A percentile compares a stretch with the other conserved stretches of the same genome.
phyloP scores from a whole-genome alignment of 2,888 invertebrate genomes.

The Metalampra italica region DNA sequence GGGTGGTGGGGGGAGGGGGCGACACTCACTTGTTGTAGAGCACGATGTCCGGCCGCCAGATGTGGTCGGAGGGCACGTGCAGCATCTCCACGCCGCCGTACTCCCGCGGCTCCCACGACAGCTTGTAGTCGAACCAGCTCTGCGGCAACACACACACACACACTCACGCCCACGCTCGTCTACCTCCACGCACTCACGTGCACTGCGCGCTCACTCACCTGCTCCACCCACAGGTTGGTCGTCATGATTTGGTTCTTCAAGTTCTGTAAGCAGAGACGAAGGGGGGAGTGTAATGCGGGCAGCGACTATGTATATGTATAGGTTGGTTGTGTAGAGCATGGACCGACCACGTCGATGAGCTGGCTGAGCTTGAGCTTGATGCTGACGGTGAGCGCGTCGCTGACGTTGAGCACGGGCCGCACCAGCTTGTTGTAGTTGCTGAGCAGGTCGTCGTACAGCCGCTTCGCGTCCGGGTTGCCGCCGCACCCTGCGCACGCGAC shows the following conservation, averaged over 20 bases:
- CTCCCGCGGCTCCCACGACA: constrained; percentile 96
- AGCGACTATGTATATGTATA: no score
- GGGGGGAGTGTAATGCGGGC: neutral
- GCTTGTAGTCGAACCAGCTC: constrained; percentile 97
- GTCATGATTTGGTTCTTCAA: constrained; percentile 97
- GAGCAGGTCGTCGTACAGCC: constrained; percentile 96
- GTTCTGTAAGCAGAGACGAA: constrained; percentile 85
- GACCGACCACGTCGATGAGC: constrained; percentile 97
- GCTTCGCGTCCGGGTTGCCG: constrained; percentile 96
- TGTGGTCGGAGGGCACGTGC: constrained; percentile 97
- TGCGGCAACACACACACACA: constrained; percentile 43
- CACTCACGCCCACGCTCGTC: no score
- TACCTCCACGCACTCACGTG: no score
- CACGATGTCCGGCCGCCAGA: constrained; percentile 97
- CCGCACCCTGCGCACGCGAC: constrained; percentile 89
- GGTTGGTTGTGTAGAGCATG: neutral
- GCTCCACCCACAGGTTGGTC: constrained; percentile 94
- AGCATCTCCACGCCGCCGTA: constrained; percentile 97
- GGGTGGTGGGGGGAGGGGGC: neutral
- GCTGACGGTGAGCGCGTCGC: constrained; percentile 95
- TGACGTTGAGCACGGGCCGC: constrained; percentile 96
- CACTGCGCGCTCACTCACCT: constrained; percentile 47
- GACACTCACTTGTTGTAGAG: constrained; percentile 92
- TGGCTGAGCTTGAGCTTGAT: constrained; percentile 98
- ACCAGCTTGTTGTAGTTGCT: constrained; percentile 98